Evolutionary conservation across 2,888 invertebrate genomes (phyloP).

Genomic region (Alviniconcha strummeri): DNA sequence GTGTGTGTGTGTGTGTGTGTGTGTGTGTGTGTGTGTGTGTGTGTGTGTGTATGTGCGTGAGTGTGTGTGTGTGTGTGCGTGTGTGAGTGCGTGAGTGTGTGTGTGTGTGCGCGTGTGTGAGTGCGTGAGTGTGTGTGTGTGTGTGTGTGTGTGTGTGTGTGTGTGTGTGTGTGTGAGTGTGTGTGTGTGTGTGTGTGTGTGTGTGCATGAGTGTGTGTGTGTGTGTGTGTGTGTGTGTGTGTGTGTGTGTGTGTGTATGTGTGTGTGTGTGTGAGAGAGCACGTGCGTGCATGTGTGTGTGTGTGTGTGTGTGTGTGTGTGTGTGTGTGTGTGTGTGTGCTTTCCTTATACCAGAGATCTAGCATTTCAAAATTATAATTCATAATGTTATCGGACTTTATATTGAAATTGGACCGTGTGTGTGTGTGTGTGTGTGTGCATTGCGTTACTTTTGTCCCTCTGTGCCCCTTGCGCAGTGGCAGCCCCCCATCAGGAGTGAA

Average conservation of each 20-base stretch:
- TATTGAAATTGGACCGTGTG: too few species aligned
- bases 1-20: background rate
- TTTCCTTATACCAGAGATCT: background rate
- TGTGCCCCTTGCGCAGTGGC: too few species aligned
- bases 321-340: slow-evolving; percentile 14
- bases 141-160: background rate
- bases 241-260: slow-evolving; percentile 3
- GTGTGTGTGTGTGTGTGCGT: slow-evolving; percentile 7
- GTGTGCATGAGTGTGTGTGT: background rate
- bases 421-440: background rate
- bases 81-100: background rate
- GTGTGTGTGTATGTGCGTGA: background rate
- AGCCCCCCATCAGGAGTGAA: too few species aligned
- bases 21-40: slow-evolving; percentile 3
- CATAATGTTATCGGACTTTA: too few species aligned
- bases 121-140: background rate
- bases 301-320: slow-evolving; percentile 21
- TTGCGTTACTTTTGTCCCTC: too few species aligned
- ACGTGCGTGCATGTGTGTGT: background rate
- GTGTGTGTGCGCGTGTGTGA: background rate
- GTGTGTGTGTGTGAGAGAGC: background rate
- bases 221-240: slow-evolving; percentile 18
- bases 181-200: slow-evolving; percentile 14
- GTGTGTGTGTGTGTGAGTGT: slow-evolving; percentile 20
- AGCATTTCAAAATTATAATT: too few species aligned